Conservation (phyloP, 2,797 vertebrate genomes). For the Dipus sagitta region DNA sequence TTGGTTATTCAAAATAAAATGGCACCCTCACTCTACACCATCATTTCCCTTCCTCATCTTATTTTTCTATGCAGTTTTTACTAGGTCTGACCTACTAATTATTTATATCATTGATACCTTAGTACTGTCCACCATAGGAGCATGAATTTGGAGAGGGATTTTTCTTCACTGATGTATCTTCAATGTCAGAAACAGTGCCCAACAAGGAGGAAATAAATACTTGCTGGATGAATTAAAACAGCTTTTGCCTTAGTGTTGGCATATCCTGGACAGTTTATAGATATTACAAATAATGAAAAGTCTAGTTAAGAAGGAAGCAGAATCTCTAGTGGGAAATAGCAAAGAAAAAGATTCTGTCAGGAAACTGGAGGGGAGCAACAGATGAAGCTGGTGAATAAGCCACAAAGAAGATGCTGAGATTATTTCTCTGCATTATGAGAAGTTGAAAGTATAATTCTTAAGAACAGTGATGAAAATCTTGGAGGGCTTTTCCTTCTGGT, state of each 20-base stretch:
- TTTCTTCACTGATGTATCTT: background rate
- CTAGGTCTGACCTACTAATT: conserved; percentile 36
- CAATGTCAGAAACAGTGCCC: background rate
- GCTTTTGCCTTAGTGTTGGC: background rate
- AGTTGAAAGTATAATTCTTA: conserved; percentile 57
- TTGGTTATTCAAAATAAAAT: background rate
- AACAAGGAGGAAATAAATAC: background rate
- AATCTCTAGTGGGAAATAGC: conserved; percentile 67
- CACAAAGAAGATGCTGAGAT: conserved; percentile 53
- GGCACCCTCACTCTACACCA: no score
- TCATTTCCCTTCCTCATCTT: background rate
- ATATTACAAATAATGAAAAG: conserved; percentile 68
- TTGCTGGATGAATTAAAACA: conserved; percentile 59
- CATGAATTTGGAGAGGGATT: background rate
- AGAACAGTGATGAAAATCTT: conserved; percentile 57
- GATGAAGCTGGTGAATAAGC: conserved; percentile 23
- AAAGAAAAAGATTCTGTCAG: conserved; percentile 59
- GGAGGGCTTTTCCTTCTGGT: conserved; percentile 29
- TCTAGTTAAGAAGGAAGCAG: conserved; percentile 52
- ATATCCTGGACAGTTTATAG: conserved; percentile 34
- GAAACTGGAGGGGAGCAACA: conserved; percentile 42
- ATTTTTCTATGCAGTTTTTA: background rate
- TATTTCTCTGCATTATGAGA: conserved; percentile 68
- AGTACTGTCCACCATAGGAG: background rate
- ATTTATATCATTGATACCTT: background rate